These are phyloP conservation scores for Parnassius smintheus DNA, from an alignment of 2,888 invertebrate species.

Conservation along the genomic window DNA sequence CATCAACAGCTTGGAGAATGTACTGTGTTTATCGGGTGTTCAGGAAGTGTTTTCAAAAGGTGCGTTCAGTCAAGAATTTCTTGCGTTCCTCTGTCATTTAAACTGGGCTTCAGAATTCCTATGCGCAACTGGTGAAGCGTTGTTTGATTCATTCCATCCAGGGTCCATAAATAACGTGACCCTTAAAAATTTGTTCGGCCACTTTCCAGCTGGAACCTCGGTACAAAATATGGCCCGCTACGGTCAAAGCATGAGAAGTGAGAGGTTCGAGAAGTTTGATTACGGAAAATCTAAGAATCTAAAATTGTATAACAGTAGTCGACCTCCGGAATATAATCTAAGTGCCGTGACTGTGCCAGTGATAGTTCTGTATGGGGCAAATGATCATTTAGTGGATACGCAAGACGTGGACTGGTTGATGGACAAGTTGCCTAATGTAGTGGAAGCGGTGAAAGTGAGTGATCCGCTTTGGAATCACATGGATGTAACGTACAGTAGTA, in stretches of 20 bases:
- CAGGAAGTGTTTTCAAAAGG: conserved; percentile 30
- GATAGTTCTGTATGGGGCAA: conserved; percentile 39
- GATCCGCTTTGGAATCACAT: conserved; percentile 43
- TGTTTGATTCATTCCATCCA: conserved; percentile 30
- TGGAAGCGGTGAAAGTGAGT: conserved; percentile 25
- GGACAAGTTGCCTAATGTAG: conserved; percentile 41
- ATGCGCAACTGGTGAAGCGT: conserved; percentile 25
- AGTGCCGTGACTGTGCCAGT: conserved; percentile 42
- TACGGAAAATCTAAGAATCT: conserved; percentile 44
- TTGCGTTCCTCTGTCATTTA: conserved; percentile 52
- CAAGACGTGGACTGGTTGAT: conserved; percentile 39
- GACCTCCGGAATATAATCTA: conserved; percentile 47
- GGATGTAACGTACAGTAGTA: conserved; percentile 42
- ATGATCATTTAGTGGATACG: conserved; percentile 44
- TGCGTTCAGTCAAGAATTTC: conserved; percentile 18
- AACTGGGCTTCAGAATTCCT: conserved; percentile 35
- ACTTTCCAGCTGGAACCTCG: conserved; percentile 48
- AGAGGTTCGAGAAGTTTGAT: conserved; percentile 42
- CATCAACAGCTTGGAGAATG: conserved; percentile 56
- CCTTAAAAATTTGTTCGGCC: conserved; percentile 31
- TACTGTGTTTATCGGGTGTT: conserved; percentile 20
- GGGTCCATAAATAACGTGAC: conserved; percentile 37
- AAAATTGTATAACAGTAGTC: conserved; percentile 35
- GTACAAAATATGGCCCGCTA: conserved; percentile 45
- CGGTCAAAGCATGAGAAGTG: conserved; percentile 38